Evolutionary conservation across 2,888 invertebrate species (phyloP).

Genomic region (Eledone cirrhosa): DNA sequence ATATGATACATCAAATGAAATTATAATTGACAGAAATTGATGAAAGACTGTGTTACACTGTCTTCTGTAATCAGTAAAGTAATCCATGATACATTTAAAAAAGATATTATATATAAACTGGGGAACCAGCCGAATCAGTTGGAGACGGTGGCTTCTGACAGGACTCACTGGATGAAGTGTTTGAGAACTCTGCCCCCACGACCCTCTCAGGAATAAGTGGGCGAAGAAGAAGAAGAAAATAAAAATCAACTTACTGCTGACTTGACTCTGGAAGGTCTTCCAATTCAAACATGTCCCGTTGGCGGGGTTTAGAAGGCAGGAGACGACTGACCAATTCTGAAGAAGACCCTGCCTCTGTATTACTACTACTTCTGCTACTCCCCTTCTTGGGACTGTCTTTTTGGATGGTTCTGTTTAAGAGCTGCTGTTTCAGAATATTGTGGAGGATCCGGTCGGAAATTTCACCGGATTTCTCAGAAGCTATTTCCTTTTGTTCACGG

Average conservation of each 20-base stretch:
- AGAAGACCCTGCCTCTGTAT: conserved; percentile 35
- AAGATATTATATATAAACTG: too few species aligned
- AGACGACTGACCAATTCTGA: conserved; percentile 34
- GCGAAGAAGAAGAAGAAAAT: too few species aligned
- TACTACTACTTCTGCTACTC: background rate
- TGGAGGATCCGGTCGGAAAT: conserved; percentile 78
- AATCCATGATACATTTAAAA: too few species aligned
- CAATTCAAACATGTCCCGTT: conserved; percentile 65
- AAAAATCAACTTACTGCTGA: conserved; percentile 33
- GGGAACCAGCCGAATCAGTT: too few species aligned
- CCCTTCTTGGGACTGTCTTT: conserved; percentile 35
- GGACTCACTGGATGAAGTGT: too few species aligned
- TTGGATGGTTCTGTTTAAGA: conserved; percentile 69
- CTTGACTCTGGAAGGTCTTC: conserved; percentile 61
- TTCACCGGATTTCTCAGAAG: conserved; percentile 78
- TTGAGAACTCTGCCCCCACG: too few species aligned
- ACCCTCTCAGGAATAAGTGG: too few species aligned
- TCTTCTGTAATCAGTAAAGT: too few species aligned
- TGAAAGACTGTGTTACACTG: too few species aligned
- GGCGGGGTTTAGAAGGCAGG: conserved; percentile 33
- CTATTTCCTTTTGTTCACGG: conserved; percentile 75
- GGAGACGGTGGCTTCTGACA: too few species aligned
- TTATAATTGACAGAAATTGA: too few species aligned
- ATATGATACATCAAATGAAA: too few species aligned
- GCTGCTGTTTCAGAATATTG: conserved; percentile 81